Conservation (phyloP, 2,888 invertebrate species). For the Dryomyza anilis region DNA sequence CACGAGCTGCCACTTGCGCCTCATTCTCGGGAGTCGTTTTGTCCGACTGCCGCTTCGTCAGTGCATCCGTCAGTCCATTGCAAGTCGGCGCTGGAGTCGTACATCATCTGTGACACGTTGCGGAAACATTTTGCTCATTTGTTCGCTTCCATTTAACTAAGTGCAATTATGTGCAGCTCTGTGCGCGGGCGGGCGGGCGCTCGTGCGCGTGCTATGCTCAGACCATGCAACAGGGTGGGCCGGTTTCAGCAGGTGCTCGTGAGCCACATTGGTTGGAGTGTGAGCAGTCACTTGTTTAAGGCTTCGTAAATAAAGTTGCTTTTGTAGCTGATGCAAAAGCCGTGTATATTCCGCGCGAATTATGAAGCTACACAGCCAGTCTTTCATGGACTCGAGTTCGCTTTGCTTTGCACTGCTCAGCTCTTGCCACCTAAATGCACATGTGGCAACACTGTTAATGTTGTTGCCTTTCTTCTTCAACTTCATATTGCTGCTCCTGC, state of each 20-base stretch:
- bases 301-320: too few relatives aligned
- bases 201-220: too few relatives aligned
- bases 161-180: slow-evolving; percentile 44
- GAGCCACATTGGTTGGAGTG: too few relatives aligned
- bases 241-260: too few relatives aligned
- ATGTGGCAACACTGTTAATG: too few relatives aligned
- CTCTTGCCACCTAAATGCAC: neutral
- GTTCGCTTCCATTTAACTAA: slow-evolving; percentile 51
- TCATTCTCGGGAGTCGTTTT: neutral
- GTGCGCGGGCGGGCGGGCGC: neutral
- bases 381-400: too few relatives aligned
- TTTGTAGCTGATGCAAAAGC: slow-evolving; percentile 1
- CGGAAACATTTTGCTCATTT: slow-evolving; percentile 48
- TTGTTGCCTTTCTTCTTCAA: too few relatives aligned
- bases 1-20: neutral
- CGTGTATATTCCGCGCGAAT: slow-evolving; percentile 9
- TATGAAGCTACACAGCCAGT: too few relatives aligned
- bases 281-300: too few relatives aligned
- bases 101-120: slow-evolving; percentile 25
- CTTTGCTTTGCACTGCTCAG: neutral
- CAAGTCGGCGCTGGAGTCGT: neutral
- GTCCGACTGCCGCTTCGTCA: neutral
- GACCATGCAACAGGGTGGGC: neutral
- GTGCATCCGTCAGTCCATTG: neutral
- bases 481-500: slow-evolving; percentile 8